Evolutionary conservation across 1,140 invertebrate species (phyloP).

Genomic region (Magallana ariakensis): DNA sequence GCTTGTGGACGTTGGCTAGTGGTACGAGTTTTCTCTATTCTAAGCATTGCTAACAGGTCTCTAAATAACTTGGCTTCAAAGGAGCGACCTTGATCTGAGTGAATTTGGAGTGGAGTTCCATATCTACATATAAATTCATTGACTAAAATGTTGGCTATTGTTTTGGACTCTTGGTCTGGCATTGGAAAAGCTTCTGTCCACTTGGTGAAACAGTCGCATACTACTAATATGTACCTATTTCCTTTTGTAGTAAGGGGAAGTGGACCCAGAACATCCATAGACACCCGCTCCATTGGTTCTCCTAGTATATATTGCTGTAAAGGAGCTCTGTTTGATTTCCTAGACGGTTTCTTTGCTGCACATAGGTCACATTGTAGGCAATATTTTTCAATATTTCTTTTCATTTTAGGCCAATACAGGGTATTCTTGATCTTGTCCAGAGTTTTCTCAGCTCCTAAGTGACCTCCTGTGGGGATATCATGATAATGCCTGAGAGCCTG

Average conservation of each 20-base stretch:
- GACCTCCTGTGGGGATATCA: constrained; percentile 42
- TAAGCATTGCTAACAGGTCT: constrained; percentile 35
- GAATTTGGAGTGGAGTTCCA: constrained; percentile 41
- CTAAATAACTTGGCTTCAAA: constrained; percentile 56
- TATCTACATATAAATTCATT: constrained; percentile 47
- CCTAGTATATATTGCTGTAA: constrained; percentile 45
- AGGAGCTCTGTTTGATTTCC: constrained; percentile 26
- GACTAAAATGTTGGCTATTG: background rate
- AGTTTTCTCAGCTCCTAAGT: constrained; percentile 54
- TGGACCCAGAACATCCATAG: constrained; percentile 64
- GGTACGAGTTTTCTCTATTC: constrained; percentile 56
- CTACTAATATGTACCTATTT: too few species aligned
- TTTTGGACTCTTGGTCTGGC: constrained; percentile 47
- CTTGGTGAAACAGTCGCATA: constrained; percentile 52
- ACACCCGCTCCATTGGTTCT: constrained; percentile 52
- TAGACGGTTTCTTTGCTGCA: constrained; percentile 45
- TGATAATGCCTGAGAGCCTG: constrained; percentile 52
- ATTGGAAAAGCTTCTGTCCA: constrained; percentile 53
- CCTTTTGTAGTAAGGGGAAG: constrained; percentile 50
- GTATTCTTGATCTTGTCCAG: constrained; percentile 19
- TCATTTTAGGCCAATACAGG: constrained; percentile 52
- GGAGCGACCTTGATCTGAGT: constrained; percentile 52
- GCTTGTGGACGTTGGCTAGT: constrained; percentile 58
- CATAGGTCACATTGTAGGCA: constrained; percentile 51
- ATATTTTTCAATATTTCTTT: constrained; percentile 31